These are phyloP conservation scores for Agrotis segetum DNA, from an alignment of 2,888 invertebrate genomes.

Conservation along the genomic window DNA sequence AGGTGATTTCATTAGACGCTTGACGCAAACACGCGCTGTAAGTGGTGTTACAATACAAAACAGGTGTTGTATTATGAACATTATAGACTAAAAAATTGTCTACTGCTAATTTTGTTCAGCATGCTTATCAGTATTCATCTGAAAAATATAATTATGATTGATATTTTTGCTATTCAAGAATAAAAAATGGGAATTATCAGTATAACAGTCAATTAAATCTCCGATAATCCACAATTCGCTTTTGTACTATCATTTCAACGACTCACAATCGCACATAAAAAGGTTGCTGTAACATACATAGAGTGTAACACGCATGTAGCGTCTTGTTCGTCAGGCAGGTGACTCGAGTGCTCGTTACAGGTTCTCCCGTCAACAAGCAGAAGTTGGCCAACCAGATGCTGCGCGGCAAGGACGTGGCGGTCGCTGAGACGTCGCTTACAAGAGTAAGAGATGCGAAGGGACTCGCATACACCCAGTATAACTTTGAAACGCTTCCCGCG, in stretches of 20 bases:
- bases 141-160: conserved; percentile 6
- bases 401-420: conserved; percentile 92
- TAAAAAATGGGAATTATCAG: background rate
- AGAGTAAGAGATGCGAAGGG: conserved; percentile 92
- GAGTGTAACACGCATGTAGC: conserved; percentile 41
- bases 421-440: conserved; percentile 95
- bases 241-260: conserved; percentile 33
- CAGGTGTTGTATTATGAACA: conserved; percentile 54
- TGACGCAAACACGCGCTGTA: conserved; percentile 23
- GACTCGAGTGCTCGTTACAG: conserved; percentile 87
- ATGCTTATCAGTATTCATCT: conserved; percentile 27
- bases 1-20: conserved; percentile 56
- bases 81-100: conserved; percentile 8
- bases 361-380: conserved; percentile 96
- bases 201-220: background rate
- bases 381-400: conserved; percentile 95
- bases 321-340: conserved; percentile 76
- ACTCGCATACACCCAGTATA: conserved; percentile 78
- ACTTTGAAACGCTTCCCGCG: conserved; percentile 81
- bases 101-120: conserved; percentile 34
- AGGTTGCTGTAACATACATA: conserved; percentile 21
- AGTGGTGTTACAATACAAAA: conserved; percentile 21
- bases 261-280: conserved; percentile 13
- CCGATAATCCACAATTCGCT: conserved; percentile 17
- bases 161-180: conserved; percentile 1